Percentiles rank a stretch among this genome's conserved stretches.
phyloP scores from a whole-genome alignment of 1,140 invertebrate species.

The Phymastichus coffea region DNA sequence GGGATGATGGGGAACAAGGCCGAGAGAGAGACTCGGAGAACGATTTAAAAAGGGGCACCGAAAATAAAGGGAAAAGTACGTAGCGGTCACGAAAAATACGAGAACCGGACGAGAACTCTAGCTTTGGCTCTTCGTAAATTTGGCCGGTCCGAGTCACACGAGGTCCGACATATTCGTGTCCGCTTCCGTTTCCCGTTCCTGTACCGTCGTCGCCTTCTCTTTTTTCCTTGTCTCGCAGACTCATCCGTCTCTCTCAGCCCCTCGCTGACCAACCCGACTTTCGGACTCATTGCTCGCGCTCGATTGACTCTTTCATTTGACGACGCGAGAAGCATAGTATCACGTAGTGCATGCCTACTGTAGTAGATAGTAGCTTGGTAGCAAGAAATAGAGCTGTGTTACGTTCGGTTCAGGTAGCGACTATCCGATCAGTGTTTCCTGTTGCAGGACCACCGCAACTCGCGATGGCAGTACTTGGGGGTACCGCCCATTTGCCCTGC shows the following conservation, averaged over 20 bases:
- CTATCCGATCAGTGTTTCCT: constrained; percentile 44
- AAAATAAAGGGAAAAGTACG: neutral
- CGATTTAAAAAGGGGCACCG: neutral
- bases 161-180: constrained; percentile 31
- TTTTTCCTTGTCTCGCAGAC: neutral
- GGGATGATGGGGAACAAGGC: neutral
- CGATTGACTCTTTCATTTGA: constrained; percentile 2
- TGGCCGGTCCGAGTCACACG: neutral
- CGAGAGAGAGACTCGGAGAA: neutral
- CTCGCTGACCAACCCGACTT: too few species aligned
- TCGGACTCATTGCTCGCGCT: constrained; percentile 3
- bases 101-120: constrained; percentile 29
- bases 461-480: constrained; percentile 62
- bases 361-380: constrained; percentile 30
- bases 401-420: constrained; percentile 30
- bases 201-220: neutral
- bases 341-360: constrained; percentile 10
- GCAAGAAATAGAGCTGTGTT: constrained; percentile 19
- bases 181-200: constrained; percentile 16
- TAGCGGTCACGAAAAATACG: constrained; percentile 23
- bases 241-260: neutral
- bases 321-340: neutral
- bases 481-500: constrained; percentile 64
- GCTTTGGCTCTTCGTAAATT: constrained; percentile 25
- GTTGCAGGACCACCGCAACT: constrained; percentile 62